Evolutionary conservation across 2,888 invertebrate species (phyloP).

Genomic region (Sepiola atlantica): DNA sequence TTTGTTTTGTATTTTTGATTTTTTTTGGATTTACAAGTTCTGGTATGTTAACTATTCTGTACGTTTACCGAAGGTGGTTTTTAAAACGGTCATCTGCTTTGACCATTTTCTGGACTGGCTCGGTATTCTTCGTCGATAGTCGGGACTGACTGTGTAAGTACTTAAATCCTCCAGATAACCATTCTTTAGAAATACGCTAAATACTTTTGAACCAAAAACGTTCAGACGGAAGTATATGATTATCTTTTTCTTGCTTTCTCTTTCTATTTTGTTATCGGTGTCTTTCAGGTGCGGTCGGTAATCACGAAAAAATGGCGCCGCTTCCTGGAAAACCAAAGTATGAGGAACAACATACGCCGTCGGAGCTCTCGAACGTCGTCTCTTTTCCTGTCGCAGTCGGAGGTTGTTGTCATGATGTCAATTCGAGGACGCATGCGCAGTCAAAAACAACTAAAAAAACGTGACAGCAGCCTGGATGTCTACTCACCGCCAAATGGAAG

Average conservation of each 20-base stretch:
- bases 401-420: conserved; percentile 58
- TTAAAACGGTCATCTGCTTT: too few relatives aligned
- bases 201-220: too few relatives aligned
- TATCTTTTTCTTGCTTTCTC: background rate
- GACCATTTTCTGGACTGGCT: too few relatives aligned
- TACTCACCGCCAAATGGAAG: background rate
- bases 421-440: conserved; percentile 48
- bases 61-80: too few relatives aligned
- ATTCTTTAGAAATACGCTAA: too few relatives aligned
- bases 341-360: conserved; percentile 59
- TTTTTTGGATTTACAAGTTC: too few relatives aligned
- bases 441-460: conserved; percentile 45
- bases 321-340: conserved; percentile 62
- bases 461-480: conserved; percentile 7
- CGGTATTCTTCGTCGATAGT: too few relatives aligned
- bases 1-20: too few relatives aligned
- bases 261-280: background rate
- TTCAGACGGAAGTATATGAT: background rate
- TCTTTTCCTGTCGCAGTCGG: conserved; percentile 66
- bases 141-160: too few relatives aligned
- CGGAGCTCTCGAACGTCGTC: conserved; percentile 68
- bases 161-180: too few relatives aligned
- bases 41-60: too few relatives aligned
- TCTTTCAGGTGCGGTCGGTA: conserved; percentile 66
- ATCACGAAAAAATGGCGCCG: conserved; percentile 69